A percentile compares a stretch with the other conserved stretches of the same genome.
These are phyloP conservation scores for Limosa lapponica DNA, from an alignment of 2,797 vertebrate genomes.

Conservation along the genomic window DNA sequence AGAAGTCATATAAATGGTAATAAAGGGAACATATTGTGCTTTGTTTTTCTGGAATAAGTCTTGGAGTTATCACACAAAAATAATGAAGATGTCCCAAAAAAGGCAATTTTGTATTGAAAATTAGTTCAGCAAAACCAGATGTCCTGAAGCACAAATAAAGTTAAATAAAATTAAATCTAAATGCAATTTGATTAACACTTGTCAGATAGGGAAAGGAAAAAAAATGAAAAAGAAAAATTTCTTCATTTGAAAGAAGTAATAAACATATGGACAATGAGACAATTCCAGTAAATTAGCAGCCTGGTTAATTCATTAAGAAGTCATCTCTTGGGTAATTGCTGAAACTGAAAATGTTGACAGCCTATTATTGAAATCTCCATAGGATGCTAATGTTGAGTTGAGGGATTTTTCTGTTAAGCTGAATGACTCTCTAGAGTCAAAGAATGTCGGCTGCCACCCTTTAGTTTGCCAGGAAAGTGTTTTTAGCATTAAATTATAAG, in stretches of 20 bases:
- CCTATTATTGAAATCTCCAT: constrained; percentile 24
- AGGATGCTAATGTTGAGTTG: constrained; percentile 6
- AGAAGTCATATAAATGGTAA: neutral
- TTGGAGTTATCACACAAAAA: neutral
- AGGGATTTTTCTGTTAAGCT: constrained; percentile 30
- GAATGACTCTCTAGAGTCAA: neutral
- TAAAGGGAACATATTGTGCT: neutral
- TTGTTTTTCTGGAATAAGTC: neutral
- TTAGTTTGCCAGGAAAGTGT: neutral
- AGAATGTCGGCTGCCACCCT: neutral
- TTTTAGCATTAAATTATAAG: neutral
- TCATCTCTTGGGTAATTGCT: constrained; percentile 34
- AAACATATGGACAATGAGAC: neutral
- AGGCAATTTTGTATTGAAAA: neutral
- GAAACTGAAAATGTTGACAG: constrained; percentile 42
- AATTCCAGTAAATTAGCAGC: constrained; percentile 38
- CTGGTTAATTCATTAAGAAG: constrained; percentile 49
- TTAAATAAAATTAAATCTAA: neutral
- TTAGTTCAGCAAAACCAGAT: neutral
- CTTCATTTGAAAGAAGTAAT: neutral
- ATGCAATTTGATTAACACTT: constrained; percentile 25
- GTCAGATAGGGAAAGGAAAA: neutral
- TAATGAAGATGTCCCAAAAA: neutral
- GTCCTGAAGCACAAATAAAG: neutral
- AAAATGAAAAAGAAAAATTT: neutral